Base-by-base conservation (phyloP, 1,140 invertebrate species). In the Octopus bimaculoides region DNA sequence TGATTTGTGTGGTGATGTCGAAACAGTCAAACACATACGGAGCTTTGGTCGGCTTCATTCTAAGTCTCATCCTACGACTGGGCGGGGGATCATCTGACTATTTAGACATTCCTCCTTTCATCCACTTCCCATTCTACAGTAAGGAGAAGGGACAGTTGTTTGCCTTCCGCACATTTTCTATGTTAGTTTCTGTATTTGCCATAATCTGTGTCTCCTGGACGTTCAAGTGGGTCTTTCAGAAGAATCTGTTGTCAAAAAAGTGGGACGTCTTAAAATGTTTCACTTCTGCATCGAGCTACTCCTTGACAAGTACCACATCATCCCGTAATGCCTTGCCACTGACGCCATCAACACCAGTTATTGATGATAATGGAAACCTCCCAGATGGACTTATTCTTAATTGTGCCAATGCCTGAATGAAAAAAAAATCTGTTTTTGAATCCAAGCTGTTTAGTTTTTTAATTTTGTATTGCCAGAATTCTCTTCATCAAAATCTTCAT, bases 1-100 rank as follows among this genome's bases (percentile, higher is more conserved):
- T 99, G 26, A 92, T 98, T 73, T 97, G 97, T 93, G 97, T 98
- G 82, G 96, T 99, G 8, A 97, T 98, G 91, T 26, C 84, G 5
- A 56, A 74, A 69, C 77, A 79, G 12, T 82, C 81, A 91, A 99
- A 99, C 91, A 97, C 97, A 0, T 99, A 99, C 89, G 97, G 97
- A 20, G 98, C 96, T 52, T 89, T 99, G 41, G 77, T 82, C 54
- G 91, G 90, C 17, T 97, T 97, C 87, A 93, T 97, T 79, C 92
- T 98, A 81, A 97, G 96, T 0, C 92, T 98, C 54, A 77, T 96
- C 26, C 93, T 98, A 17, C 92, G 97, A 6, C 88, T 98, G 17
- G 89, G 93, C 5, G 97, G 96, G 0, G 97, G 97, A 0, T 97
- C 99, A 75, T 55, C 80, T 14, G 75, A 76, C 17, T 75, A 53